Evolutionary conservation across 1,140 invertebrate genomes (phyloP), one percentile per base, ranked within the genome.

Genomic region (Atta colombica): DNA sequence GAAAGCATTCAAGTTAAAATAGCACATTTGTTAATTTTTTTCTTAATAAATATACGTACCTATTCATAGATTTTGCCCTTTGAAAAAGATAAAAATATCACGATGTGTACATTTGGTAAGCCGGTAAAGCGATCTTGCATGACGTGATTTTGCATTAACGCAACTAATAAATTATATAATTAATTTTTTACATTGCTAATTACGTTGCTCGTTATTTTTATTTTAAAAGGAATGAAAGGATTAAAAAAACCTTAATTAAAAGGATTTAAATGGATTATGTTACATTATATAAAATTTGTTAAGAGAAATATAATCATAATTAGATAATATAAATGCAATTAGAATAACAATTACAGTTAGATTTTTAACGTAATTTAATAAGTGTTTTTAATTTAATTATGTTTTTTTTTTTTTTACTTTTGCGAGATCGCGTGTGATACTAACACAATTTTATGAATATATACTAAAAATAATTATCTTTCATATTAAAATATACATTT

Each of bases 1-100:
- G 28, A 31, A 31, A 31, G 5, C 31, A 35, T 5, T n/a, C 31
- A 45, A 60, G 18, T 14, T 72, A 12, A 71, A 84, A 60, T 39
- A 28, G 14, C 7, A 78, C 10, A 31, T 55, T 45, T 58, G 1
- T 35, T 63, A 16, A 63, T 25, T 21, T 21, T 78, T 78, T 61
- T 61, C 55, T 82, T 66, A 77, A 61, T 45, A 25, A n/a, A 31
- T 61, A 74, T 87, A 51, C n/a, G 12, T 82, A 55, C 87, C 28
- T 91, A 75, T 45, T 75, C 63, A 25, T 84, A 91, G 90, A 91
- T 91, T 82, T 63, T 39, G 6, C 21, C 49, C 49, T 88, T 89
- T 77, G 58, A 80, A 45, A 78, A 68, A 86, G 58, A 77, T 88
- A 87, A 51, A 75, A n/a, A 49, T 84, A 51, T 80, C 72, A 63